Base-by-base conservation (phyloP, 2,113 vertebrate species). In the Etheostoma cragini region DNA sequence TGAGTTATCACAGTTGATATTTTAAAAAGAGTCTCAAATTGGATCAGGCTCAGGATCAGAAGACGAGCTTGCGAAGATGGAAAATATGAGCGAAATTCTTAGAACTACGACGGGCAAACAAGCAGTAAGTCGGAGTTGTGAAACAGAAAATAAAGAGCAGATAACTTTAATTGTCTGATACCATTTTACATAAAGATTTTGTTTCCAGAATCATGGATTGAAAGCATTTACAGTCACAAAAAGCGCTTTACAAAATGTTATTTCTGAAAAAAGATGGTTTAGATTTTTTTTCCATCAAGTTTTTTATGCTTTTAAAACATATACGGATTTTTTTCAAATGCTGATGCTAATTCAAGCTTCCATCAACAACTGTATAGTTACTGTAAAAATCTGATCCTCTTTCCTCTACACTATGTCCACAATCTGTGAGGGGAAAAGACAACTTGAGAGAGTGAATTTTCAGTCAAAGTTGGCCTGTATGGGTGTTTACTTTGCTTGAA, bases 111-210 rank as follows among this genome's bases (percentile, higher is more conserved):
- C 14, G 21, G 30, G 14, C 13, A 58, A 61, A 69, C 10, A 35
- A 16, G 15, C 24, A n/a, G 21, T 14, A 24, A 19, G 3, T 66
- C n/a, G 15, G 38, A 56, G 14, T 35, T 17, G 8, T 47, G 13
- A 15, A 33, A 11, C 6, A 78, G 21, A 53, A 35, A 30, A 16
- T 2, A 2, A 47, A 45, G 50, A 35, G 21, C 16, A 56, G 17
- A 84, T n/a, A 8, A 70, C 35, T 79, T 78, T 46, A 46, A 69
- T 77, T 11, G 1, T 73, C 12, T 50, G n/a, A 72, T 22, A 19
- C 1, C 0, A 53, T 11, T 42, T 42, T 11, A 21, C 22, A 46
- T 13, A 73, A 10, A 52, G n/a, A 49, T 56, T 80, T 50, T 3
- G 60, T 76, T 35, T 68, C 8, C 19, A 19, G 17, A 69, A 60